Percentiles rank a stretch among this genome's conserved stretches.
Evolutionary conservation across 2,797 vertebrate species (phyloP).

Genomic region (Phoxinus dragarum): DNA sequence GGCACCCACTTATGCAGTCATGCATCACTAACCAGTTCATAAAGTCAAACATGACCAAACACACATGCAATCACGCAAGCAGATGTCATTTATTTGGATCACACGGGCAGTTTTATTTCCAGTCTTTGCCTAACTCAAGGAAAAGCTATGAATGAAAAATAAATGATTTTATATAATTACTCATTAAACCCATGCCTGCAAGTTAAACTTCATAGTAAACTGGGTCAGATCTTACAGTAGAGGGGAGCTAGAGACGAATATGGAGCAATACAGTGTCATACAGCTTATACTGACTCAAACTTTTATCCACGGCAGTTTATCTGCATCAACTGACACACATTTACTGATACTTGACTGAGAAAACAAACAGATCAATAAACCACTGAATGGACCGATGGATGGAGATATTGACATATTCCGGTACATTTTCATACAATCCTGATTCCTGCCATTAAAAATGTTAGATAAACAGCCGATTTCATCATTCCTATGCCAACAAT

Average conservation of each 20-base stretch:
- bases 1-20: slow-evolving; percentile 1
- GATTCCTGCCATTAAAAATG: not conserved
- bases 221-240: slow-evolving; percentile 52
- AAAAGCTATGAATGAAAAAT: slow-evolving; percentile 53
- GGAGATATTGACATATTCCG: not conserved
- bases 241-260: slow-evolving; percentile 25
- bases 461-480: not conserved
- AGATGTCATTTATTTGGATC: slow-evolving; percentile 2
- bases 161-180: slow-evolving; percentile 56
- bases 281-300: not conserved
- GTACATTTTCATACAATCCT: not conserved
- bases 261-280: slow-evolving; percentile 20
- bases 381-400: not conserved
- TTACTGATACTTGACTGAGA: not conserved
- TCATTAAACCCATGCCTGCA: slow-evolving; percentile 49
- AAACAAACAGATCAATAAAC: slow-evolving; percentile 7
- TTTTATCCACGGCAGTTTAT: not conserved
- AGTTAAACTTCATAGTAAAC: slow-evolving; percentile 43
- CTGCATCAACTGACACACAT: not conserved
- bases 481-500: not conserved
- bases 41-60: slow-evolving; percentile 22
- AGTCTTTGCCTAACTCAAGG: slow-evolving; percentile 34
- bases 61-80: slow-evolving; percentile 19
- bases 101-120: slow-evolving; percentile 30
- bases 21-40: slow-evolving; percentile 31